Conservation (phyloP, 2,797 vertebrate genomes). For the Potorous gilbertii region DNA sequence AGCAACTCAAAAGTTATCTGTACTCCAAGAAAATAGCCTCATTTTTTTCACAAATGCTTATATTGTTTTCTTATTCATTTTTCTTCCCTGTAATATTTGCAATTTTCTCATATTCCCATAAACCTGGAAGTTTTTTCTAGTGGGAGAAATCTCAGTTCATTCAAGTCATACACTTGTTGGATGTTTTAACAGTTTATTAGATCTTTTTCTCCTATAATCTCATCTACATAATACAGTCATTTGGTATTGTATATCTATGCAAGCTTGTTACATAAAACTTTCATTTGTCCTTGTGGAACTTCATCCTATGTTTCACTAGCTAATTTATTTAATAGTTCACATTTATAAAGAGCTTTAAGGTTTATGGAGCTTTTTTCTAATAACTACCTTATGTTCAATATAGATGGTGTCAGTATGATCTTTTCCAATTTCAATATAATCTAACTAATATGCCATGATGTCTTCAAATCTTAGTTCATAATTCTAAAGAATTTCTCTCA, state of each 20-base stretch:
- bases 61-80: neutral
- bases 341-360: neutral
- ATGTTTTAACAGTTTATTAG: neutral
- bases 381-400: neutral
- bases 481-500: neutral
- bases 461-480: neutral
- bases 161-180: neutral
- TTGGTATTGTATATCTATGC: no score
- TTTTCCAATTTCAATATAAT: neutral
- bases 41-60: neutral
- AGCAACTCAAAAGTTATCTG: neutral
- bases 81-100: neutral
- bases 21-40: neutral
- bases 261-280: no score
- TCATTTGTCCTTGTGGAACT: neutral
- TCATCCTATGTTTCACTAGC: neutral
- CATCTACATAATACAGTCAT: no score
- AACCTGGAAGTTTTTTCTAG: neutral
- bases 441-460: neutral
- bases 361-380: neutral
- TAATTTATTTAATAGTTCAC: neutral
- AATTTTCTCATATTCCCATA: neutral
- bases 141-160: neutral
- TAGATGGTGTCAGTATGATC: neutral
- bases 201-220: neutral